A percentile compares a stretch with the other conserved stretches of the same genome.
Conservation (phyloP, 2,888 invertebrate genomes). For the Eupithecia insigniata region DNA sequence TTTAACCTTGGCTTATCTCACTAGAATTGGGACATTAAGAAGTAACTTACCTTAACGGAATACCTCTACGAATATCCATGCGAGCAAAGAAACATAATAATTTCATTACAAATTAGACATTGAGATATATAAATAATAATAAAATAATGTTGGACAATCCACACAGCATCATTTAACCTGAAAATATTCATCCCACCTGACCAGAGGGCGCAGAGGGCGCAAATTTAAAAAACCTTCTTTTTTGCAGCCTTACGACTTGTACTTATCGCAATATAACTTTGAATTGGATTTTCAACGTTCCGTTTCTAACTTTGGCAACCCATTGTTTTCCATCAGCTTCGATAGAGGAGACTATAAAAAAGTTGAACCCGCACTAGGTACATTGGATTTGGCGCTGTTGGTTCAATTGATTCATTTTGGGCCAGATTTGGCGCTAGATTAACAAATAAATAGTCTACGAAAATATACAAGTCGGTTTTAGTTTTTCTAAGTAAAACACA, state of each 20-base stretch:
- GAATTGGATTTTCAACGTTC: constrained; percentile 17
- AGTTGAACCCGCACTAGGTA: constrained; percentile 75
- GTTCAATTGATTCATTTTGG: constrained; percentile 67
- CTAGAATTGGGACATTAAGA: background rate
- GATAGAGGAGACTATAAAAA: constrained; percentile 54
- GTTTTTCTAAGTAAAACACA: too few relatives aligned
- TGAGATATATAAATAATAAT: background rate
- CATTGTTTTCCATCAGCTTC: constrained; percentile 6
- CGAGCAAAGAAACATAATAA: constrained; percentile 35
- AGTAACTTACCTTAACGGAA: constrained; percentile 50
- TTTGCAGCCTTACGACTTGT: too few relatives aligned
- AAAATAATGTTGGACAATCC: too few relatives aligned
- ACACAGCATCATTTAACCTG: too few relatives aligned
- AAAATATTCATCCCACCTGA: too few relatives aligned
- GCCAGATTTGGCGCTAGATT: constrained; percentile 5
- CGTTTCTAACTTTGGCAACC: constrained; percentile 1
- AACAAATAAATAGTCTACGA: too few relatives aligned
- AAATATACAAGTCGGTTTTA: too few relatives aligned
- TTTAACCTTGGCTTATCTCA: background rate
- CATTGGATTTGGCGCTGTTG: constrained; percentile 66
- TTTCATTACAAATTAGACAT: background rate
- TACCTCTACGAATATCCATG: constrained; percentile 46
- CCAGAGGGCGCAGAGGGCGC: too few relatives aligned
- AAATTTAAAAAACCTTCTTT: too few relatives aligned
- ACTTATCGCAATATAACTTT: constrained; percentile 9